Evolutionary conservation across 2,888 invertebrate genomes (phyloP), one percentile per base, ranked within the genome.

Genomic region (Drosophila aldrichi): DNA sequence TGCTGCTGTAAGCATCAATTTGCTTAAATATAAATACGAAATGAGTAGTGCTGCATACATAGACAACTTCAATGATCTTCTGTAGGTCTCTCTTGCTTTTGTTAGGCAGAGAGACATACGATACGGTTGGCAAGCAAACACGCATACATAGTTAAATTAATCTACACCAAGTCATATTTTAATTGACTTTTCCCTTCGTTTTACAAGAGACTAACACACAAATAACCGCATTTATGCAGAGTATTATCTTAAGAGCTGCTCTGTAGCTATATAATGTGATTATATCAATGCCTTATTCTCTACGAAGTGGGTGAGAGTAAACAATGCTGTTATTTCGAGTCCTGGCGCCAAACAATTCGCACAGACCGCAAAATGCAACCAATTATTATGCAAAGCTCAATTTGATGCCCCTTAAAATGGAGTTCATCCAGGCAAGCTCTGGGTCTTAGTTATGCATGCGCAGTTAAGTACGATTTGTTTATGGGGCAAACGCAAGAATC

Each of bases 321-420:
- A 18, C 4, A 40, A 29, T 8, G 12, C 4, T 34, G 6, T 44
- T 57, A 16, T 25, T 22, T 14, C 0, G 12, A 14, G 3, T 25
- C 29, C 22, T 18, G 7, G 40, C 8, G n/a, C n/a, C n/a, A n/a
- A n/a, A n/a, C n/a, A n/a, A 38, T 22, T 25, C 7, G 3, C n/a
- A 20, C n/a, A 34, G 52, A 34, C 43, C 32, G 2, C 20, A 18
- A 8, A 25, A 18, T 48, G 41, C 62, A 59, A 44, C n/a, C 67
- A 75, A 78, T 76, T 76, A 79, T 61, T 76, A 79, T 76, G 79
- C 61, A 79, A 68, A 68, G 46, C 57, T 20, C 20, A 51, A 61
- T 61, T 22, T 36, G 25, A 40, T 51, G 20, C 29, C 9, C 20
- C 51, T 52, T 56, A 40, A 69, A 58, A 59, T 61, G 34, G 51